A percentile compares a stretch with the other conserved stretches of the same genome.
Conservation (phyloP, 30 jellyfish, hydroid and myxozoan species). For the Aurelia sp. region DNA sequence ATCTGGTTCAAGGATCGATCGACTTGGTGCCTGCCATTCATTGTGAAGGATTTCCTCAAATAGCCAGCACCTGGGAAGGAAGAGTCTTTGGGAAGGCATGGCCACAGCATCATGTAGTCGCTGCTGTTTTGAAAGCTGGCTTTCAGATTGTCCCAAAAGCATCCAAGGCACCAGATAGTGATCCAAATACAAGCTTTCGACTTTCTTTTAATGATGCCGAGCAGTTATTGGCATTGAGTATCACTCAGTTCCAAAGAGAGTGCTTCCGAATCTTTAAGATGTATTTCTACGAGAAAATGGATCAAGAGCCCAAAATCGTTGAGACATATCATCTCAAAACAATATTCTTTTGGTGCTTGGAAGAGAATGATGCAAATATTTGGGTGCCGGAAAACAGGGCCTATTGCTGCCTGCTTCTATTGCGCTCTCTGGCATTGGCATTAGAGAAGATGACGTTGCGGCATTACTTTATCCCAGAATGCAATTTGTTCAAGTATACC, state of each 20-base stretch:
- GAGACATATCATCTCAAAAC: conserved; percentile 61
- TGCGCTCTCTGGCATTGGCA: conserved; percentile 19
- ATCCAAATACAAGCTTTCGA: conserved; percentile 36
- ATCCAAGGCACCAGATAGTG: neutral
- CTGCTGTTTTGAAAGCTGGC: conserved; percentile 26
- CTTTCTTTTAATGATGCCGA: conserved; percentile 50
- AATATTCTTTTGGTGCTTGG: conserved; percentile 46
- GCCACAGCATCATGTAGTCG: conserved; percentile 35
- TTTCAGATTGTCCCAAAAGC: conserved; percentile 58
- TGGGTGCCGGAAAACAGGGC: conserved; percentile 44
- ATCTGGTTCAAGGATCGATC: conserved; percentile 14
- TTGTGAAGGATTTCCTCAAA: conserved; percentile 55
- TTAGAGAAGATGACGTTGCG: neutral
- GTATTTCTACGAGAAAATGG: conserved; percentile 64
- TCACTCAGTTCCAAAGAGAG: conserved; percentile 34
- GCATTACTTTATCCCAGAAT: conserved; percentile 55
- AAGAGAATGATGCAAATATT: conserved; percentile 9
- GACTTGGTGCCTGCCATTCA: conserved; percentile 56
- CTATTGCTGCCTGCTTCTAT: conserved; percentile 32
- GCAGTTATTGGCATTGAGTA: conserved; percentile 16
- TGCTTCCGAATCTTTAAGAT: conserved; percentile 44
- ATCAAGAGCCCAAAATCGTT: conserved; percentile 34
- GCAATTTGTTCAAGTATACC: conserved; percentile 37
- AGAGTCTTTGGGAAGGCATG: conserved; percentile 42
- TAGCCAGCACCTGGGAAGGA: conserved; percentile 22